Percentiles rank a stretch among this genome's conserved stretches.
Conservation (phyloP, 2,113 vertebrate species). For the Pelecanus crispus region DNA sequence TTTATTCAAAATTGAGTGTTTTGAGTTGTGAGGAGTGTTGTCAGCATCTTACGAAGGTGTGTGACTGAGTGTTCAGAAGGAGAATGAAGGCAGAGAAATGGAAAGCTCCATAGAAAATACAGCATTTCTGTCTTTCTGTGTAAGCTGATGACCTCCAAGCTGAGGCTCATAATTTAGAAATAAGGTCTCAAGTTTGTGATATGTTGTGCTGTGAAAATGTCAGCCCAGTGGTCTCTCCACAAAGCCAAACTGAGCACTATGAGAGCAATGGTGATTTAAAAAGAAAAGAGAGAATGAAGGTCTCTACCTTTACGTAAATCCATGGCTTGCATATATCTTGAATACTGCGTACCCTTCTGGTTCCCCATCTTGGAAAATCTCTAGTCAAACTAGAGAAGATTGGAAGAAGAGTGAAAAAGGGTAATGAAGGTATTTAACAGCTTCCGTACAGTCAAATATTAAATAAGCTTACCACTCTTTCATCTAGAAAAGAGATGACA, state of each 20-base stretch:
- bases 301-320: not conserved
- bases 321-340: not conserved
- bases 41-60: not conserved
- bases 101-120: not conserved
- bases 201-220: not conserved
- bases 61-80: not conserved
- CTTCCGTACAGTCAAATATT: not conserved
- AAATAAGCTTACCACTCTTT: too few relatives aligned
- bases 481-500: not conserved
- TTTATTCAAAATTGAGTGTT: not conserved
- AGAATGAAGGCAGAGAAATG: not conserved
- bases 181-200: not conserved
- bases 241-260: not conserved
- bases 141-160: not conserved
- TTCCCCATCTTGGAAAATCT: not conserved
- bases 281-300: not conserved
- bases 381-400: not conserved
- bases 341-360: not conserved
- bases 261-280: not conserved
- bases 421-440: not conserved
- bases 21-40: not conserved
- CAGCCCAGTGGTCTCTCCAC: not conserved
- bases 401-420: not conserved
- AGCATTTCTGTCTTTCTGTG: not conserved
- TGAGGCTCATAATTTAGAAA: not conserved